These are phyloP conservation scores for Philereme vetulata DNA, from an alignment of 2,888 invertebrate species.

Conservation along the genomic window DNA sequence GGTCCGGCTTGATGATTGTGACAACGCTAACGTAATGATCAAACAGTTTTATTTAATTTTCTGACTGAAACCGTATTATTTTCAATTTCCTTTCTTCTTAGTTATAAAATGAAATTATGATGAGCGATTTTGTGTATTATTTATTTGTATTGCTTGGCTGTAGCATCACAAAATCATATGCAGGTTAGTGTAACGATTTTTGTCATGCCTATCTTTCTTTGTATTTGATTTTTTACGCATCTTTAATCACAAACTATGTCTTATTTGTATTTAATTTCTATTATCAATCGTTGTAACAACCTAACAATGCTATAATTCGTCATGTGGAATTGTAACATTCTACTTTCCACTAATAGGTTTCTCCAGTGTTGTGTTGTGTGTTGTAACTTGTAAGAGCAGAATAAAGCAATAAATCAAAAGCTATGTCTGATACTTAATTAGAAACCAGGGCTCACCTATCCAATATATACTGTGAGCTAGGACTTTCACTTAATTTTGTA, in stretches of 20 bases:
- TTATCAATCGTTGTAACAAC: not conserved
- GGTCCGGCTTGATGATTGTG: constrained; percentile 63
- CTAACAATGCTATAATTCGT: not conserved
- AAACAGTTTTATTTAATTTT: constrained; percentile 69
- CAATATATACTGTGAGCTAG: no score
- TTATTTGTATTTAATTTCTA: not conserved
- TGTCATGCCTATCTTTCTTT: constrained; percentile 16
- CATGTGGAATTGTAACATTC: not conserved
- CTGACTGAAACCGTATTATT: constrained; percentile 52
- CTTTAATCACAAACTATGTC: not conserved
- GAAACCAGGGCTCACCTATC: no score
- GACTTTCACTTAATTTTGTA: no score
- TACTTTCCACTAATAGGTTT: not conserved
- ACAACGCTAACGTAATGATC: constrained; percentile 78
- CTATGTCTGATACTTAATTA: no score
- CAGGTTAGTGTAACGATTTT: constrained; percentile 64
- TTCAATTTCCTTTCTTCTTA: constrained; percentile 33
- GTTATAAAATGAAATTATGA: constrained; percentile 77
- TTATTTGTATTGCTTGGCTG: constrained; percentile 74
- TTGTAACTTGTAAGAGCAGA: no score
- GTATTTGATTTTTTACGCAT: not conserved
- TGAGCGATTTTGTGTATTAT: constrained; percentile 71
- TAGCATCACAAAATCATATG: constrained; percentile 63
- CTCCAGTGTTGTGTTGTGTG: not conserved
- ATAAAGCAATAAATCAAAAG: no score